Evolutionary conservation across 2,797 vertebrate species (phyloP).

Genomic region (Tenualosa thibaudeaui): DNA sequence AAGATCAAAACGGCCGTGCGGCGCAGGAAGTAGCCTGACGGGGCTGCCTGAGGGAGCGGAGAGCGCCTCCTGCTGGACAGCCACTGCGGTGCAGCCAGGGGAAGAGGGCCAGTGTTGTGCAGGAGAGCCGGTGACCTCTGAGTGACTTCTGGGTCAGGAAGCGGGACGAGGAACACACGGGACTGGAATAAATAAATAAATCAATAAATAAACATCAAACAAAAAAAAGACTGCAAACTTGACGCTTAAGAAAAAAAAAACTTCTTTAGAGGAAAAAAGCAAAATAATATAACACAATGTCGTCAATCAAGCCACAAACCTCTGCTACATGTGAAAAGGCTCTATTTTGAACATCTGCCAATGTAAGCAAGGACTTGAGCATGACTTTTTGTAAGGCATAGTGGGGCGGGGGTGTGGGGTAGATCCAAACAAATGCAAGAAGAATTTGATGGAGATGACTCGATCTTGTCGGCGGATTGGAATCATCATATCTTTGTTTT

Average conservation of each 20-base stretch:
- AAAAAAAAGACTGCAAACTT: constrained; percentile 2
- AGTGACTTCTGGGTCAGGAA: constrained; percentile 30
- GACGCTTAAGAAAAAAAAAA: constrained; percentile 38
- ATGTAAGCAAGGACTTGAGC: constrained; percentile 82
- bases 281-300: constrained; percentile 44
- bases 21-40: constrained; percentile 83
- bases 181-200: constrained; percentile 44
- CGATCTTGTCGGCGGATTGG: background rate
- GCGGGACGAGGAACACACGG: constrained; percentile 57
- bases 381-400: constrained; percentile 73
- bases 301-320: constrained; percentile 66
- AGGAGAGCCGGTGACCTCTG: constrained; percentile 59
- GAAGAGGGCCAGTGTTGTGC: constrained; percentile 49
- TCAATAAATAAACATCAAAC: background rate
- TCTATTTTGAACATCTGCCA: constrained; percentile 82
- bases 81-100: constrained; percentile 68
- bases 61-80: constrained; percentile 52
- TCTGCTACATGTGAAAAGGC: constrained; percentile 47
- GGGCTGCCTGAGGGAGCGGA: background rate
- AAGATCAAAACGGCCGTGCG: constrained; percentile 97
- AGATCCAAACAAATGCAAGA: constrained; percentile 15
- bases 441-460: constrained; percentile 34
- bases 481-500: background rate
- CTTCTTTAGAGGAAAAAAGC: constrained; percentile 45
- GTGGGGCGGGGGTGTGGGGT: constrained; percentile 27